phyloP scores from a whole-genome alignment of 1,140 invertebrate genomes.

The Anagrus nilaparvatae region DNA sequence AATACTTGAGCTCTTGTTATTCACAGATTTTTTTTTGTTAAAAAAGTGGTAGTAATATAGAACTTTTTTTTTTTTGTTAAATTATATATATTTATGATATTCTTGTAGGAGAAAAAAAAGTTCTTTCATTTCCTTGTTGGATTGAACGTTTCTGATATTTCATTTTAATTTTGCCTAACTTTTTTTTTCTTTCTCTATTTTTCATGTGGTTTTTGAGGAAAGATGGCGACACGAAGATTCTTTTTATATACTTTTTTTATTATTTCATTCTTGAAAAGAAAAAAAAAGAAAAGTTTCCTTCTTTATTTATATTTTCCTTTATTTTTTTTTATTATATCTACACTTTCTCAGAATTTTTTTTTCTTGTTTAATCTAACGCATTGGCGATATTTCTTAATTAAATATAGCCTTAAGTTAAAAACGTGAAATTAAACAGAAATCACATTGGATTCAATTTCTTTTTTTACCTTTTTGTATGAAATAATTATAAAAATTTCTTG shows the following conservation, averaged over 20 bases:
- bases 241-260: neutral
- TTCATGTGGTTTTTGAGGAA: no score
- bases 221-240: neutral
- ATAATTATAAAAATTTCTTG: no score
- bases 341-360: neutral
- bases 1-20: no score
- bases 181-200: neutral
- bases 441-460: no score
- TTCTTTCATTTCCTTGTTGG: conserved; percentile 1
- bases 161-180: conserved; percentile 11
- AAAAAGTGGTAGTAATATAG: no score
- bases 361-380: conserved; percentile 6
- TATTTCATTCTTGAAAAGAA: no score
- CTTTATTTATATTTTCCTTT: neutral
- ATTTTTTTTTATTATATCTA: neutral
- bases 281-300: no score
- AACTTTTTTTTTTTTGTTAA: no score
- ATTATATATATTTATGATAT: no score
- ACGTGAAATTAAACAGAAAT: conserved; percentile 38
- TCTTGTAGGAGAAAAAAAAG: no score
- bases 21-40: no score
- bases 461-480: no score
- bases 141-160: conserved; percentile 13
- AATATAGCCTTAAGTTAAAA: conserved; percentile 36
- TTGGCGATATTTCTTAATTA: conserved; percentile 39